Evolutionary conservation across 2,888 invertebrate genomes (phyloP).

Genomic region (Drosophila seclusa): DNA sequence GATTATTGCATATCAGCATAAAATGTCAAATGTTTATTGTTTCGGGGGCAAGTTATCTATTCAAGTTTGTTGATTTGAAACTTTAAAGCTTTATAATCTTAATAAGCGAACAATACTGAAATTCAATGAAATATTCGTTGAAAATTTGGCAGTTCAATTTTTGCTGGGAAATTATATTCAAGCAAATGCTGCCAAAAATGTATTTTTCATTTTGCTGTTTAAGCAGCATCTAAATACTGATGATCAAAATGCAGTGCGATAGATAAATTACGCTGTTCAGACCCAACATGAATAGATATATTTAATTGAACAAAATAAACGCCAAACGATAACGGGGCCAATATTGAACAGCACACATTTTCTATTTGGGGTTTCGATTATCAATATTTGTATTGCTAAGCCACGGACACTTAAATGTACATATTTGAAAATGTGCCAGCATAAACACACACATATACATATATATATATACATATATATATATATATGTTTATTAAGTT

Average conservation of each 20-base stretch:
- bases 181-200: background rate
- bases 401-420: constrained; percentile 2
- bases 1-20: background rate
- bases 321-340: background rate
- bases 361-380: background rate
- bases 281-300: background rate
- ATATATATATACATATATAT: background rate
- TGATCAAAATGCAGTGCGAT: background rate
- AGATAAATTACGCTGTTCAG: background rate
- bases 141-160: background rate
- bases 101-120: no score
- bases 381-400: background rate
- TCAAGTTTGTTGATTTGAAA: background rate
- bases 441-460: background rate
- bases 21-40: background rate
- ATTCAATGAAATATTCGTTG: background rate
- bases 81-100: background rate
- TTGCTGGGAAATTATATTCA: background rate
- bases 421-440: constrained; percentile 27
- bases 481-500: constrained; percentile 1
- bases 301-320: background rate
- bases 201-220: background rate
- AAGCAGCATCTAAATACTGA: background rate
- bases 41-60: background rate
- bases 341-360: background rate